Conservation (phyloP, 2,797 vertebrate genomes). For the Harpagifer antarcticus region DNA sequence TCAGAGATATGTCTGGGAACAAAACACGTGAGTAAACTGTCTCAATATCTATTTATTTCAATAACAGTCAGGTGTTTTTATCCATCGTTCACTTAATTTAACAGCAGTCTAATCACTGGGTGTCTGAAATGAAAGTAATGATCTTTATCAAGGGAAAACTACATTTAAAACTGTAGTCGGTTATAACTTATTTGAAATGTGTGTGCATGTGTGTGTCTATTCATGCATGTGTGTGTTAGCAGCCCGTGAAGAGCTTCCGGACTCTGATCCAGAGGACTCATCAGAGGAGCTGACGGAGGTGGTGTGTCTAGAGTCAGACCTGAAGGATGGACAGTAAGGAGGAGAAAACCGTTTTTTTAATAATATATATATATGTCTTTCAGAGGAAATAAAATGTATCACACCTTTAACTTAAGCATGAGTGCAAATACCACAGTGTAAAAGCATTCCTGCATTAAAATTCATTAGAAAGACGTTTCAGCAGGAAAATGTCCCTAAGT, state of each 20-base stretch:
- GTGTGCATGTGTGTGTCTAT: background rate
- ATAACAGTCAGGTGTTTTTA: no score
- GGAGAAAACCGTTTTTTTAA: background rate
- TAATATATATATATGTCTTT: no score
- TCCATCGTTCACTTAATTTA: background rate
- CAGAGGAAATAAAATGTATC: no score
- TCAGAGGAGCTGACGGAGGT: conserved; percentile 71
- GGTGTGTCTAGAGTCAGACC: conserved; percentile 86
- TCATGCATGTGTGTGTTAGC: conserved; percentile 14
- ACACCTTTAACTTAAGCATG: no score
- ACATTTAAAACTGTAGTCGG: background rate
- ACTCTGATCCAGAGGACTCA: conserved; percentile 63
- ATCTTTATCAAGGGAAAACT: background rate
- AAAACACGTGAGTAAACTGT: conserved; percentile 69
- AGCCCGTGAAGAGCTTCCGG: conserved; percentile 45
- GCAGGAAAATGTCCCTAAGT: no score
- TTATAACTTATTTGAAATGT: conserved; percentile 4
- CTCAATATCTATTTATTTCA: background rate
- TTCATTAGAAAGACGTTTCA: no score
- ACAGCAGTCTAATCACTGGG: background rate
- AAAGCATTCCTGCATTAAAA: no score
- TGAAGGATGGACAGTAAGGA: conserved; percentile 89
- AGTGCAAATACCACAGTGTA: no score
- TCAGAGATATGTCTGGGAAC: conserved; percentile 69
- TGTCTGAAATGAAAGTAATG: background rate